phyloP scores from a whole-genome alignment of 1,140 invertebrate species.

The Calephelis virginiensis region DNA sequence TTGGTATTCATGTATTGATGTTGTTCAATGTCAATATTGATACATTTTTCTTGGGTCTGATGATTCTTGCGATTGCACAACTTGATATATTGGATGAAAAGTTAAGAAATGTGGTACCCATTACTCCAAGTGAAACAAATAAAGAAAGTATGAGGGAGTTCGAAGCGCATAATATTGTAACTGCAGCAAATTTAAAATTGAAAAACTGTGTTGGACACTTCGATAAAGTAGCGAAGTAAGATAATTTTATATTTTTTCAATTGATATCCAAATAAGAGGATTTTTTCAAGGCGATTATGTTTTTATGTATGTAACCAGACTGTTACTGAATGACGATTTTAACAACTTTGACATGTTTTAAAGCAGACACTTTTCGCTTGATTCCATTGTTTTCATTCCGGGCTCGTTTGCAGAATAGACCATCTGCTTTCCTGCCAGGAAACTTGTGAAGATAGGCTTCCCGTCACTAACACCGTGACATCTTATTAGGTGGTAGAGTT shows the following conservation, averaged over 20 bases:
- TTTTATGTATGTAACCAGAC: too few species aligned
- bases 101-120: conserved; percentile 34
- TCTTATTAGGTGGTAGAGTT: too few species aligned
- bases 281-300: background rate
- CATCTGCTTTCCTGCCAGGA: too few species aligned
- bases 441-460: too few species aligned
- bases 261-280: too few species aligned
- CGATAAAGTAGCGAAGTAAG: conserved; percentile 8
- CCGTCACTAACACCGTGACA: too few species aligned
- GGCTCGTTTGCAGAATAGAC: too few species aligned
- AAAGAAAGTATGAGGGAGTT: background rate
- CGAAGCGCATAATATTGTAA: conserved; percentile 19
- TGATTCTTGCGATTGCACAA: conserved; percentile 53
- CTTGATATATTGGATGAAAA: conserved; percentile 52
- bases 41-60: conserved; percentile 51
- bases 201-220: conserved; percentile 45
- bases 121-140: conserved; percentile 14
- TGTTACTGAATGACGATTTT: too few species aligned
- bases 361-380: too few species aligned
- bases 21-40: conserved; percentile 51
- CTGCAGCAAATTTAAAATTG: conserved; percentile 32
- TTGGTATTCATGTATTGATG: conserved; percentile 53
- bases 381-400: too few species aligned
- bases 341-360: background rate
- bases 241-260: background rate